These are phyloP conservation scores for Spisula solida DNA, from an alignment of 2,888 invertebrate genomes.

Conservation along the genomic window DNA sequence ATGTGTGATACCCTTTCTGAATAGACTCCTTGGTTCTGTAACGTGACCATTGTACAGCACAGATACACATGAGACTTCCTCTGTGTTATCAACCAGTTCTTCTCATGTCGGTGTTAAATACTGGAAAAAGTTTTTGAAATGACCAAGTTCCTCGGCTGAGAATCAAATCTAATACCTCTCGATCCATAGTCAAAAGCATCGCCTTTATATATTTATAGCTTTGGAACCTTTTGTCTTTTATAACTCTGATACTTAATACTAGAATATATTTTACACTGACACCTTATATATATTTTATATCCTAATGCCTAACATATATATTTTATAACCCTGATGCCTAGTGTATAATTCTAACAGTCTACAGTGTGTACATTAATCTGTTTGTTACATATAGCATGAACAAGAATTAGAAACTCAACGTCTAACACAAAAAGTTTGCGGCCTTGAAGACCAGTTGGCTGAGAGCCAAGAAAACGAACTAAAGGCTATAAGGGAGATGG, in stretches of 20 bases:
- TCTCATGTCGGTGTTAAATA: not conserved
- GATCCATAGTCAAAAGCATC: too few species aligned
- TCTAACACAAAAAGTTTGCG: constrained; percentile 77
- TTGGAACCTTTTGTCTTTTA: not conserved
- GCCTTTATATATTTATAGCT: not conserved
- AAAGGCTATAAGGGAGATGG: constrained; percentile 72
- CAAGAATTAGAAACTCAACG: constrained; percentile 80
- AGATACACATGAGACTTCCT: too few species aligned
- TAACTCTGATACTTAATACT: not conserved
- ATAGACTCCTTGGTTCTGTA: not conserved
- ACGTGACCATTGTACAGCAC: not conserved
- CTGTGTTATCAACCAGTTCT: too few species aligned
- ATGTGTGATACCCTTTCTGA: not conserved
- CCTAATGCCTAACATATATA: not conserved
- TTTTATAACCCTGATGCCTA: constrained; percentile 18
- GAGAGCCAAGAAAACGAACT: constrained; percentile 73
- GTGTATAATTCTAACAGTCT: not conserved
- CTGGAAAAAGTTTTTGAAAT: not conserved
- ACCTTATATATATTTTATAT: not conserved
- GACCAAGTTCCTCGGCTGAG: not conserved
- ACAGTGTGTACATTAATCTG: not conserved
- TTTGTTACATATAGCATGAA: constrained; percentile 77
- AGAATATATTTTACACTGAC: not conserved
- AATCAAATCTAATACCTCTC: not conserved
- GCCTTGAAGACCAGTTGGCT: constrained; percentile 77